Base-by-base conservation (phyloP, 2,888 invertebrate species). In the Bombyx huttoni region DNA sequence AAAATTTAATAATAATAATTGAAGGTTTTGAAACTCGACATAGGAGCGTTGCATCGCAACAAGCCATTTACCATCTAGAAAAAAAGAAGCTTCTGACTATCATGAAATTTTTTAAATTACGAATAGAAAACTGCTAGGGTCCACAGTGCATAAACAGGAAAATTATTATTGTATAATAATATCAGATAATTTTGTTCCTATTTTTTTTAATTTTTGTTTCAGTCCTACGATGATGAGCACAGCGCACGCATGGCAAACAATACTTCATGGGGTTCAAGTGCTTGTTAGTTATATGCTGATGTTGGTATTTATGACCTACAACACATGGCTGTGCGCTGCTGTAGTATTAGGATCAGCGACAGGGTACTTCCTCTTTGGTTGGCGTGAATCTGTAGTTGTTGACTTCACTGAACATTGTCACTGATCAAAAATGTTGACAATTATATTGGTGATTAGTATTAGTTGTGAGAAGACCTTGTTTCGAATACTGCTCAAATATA, bases 261-360 rank as follows among this genome's bases (percentile, higher is more conserved):
- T 93, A 50, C 91, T 98, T 13, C 98, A 98, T 75, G 93, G 97
- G 57, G 70, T 98, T 14, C 98, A 98, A 86, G 95, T 98, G 70
- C 91, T 96, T 54, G 89, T 98, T 57, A 96, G 97, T 62, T 98
- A 98, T 83, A 93, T 97, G 82, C 90, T 98, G 50, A 98, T 98
- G 98, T 88, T 98, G 77, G 95, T 98, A 63, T 98, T 98, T 78
- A 98, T 98, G 98, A 98, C 98, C 0, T 98, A 96, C 91, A 98
- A 98, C 75, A 93, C 94, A 13, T 98, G 97, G 96, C 90, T 98
- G 54, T 97, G 97, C 77, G 76, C 96, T 49, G 96, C 97, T 0
- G 95, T 98, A 0, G 94, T 97, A 0, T 73, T 95, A 9, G 98
- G 98, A 47, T 96, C 97, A 1, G 96, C 95, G 1, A 90, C 94